Percentiles rank a stretch among this genome's conserved stretches.
These are phyloP conservation scores for Xanthia icteritia DNA, from an alignment of 2,888 invertebrate genomes.

Conservation along the genomic window DNA sequence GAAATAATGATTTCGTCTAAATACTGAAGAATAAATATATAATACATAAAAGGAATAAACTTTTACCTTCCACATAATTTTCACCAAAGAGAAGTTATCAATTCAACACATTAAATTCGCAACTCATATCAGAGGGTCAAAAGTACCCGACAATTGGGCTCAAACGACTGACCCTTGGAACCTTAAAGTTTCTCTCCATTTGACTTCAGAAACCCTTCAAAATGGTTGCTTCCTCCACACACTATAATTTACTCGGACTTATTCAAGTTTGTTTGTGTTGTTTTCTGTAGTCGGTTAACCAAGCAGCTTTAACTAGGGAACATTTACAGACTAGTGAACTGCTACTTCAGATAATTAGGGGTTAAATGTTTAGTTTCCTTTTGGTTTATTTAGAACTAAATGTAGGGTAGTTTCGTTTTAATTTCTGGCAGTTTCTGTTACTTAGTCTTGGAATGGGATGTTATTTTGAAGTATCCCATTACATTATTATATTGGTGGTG, in stretches of 20 bases:
- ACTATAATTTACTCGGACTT: conserved; percentile 58
- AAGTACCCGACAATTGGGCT: conserved; percentile 48
- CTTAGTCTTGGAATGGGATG: too few species aligned
- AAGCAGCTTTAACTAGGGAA: conserved; percentile 11
- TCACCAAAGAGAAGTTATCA: conserved; percentile 25
- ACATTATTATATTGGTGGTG: too few species aligned
- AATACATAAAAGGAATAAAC: background rate
- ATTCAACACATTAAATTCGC: conserved; percentile 44
- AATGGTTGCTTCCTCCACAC: conserved; percentile 46
- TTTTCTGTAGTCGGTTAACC: conserved; percentile 43
- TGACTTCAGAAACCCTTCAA: conserved; percentile 52
- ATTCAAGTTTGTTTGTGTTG: conserved; percentile 43
- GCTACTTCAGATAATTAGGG: conserved; percentile 29
- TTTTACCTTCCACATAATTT: conserved; percentile 2
- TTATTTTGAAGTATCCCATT: too few species aligned
- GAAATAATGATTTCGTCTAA: background rate
- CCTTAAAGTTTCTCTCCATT: conserved; percentile 59
- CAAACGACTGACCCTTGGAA: conserved; percentile 49
- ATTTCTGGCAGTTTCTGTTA: too few species aligned
- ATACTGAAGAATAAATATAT: background rate
- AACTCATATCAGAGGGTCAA: conserved; percentile 47
- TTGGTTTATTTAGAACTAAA: conserved; percentile 24
- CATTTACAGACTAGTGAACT: conserved; percentile 27
- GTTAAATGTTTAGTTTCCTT: conserved; percentile 20
- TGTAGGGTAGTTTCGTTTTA: background rate